phyloP scores from a whole-genome alignment of 2,888 invertebrate species.

The Cylindroiulus punctatus region DNA sequence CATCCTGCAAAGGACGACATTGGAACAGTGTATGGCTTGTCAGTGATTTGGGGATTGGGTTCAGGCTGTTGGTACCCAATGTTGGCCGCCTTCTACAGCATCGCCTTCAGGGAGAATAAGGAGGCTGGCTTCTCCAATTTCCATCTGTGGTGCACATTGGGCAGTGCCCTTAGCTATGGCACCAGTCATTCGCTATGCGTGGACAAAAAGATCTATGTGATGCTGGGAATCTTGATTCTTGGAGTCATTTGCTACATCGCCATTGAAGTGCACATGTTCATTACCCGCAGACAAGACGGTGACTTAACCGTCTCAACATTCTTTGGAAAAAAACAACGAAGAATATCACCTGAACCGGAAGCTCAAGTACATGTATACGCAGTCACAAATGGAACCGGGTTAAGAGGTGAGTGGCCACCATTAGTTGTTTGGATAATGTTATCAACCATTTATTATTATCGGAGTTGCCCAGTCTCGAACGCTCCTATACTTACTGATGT shows the following conservation, averaged over 20 bases:
- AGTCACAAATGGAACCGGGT: not conserved
- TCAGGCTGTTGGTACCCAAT: constrained; percentile 49
- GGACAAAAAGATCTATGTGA: constrained; percentile 84
- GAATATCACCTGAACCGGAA: not conserved
- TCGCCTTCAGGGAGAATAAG: constrained; percentile 86
- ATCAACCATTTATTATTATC: too few species aligned
- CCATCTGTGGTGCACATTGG: constrained; percentile 88
- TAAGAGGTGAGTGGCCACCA: not conserved
- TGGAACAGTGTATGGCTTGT: constrained; percentile 19
- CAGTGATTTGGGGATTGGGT: constrained; percentile 53
- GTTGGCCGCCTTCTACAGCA: constrained; percentile 80
- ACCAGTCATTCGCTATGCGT: constrained; percentile 88
- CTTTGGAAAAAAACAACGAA: not conserved
- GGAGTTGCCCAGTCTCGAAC: too few species aligned
- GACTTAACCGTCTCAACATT: not conserved
- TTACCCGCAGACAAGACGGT: not conserved
- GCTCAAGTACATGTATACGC: not conserved
- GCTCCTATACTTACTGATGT: too few species aligned
- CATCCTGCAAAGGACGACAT: not conserved
- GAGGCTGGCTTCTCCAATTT: constrained; percentile 93
- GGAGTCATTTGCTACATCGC: constrained; percentile 78
- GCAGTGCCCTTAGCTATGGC: constrained; percentile 88
- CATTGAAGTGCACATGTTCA: constrained; percentile 32
- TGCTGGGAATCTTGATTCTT: constrained; percentile 77
- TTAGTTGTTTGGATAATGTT: not conserved